A percentile compares a stretch with the other conserved stretches of the same genome.
These are phyloP conservation scores for Neosalanx taihuensis DNA, from an alignment of 2,797 vertebrate genomes.

Conservation along the genomic window DNA sequence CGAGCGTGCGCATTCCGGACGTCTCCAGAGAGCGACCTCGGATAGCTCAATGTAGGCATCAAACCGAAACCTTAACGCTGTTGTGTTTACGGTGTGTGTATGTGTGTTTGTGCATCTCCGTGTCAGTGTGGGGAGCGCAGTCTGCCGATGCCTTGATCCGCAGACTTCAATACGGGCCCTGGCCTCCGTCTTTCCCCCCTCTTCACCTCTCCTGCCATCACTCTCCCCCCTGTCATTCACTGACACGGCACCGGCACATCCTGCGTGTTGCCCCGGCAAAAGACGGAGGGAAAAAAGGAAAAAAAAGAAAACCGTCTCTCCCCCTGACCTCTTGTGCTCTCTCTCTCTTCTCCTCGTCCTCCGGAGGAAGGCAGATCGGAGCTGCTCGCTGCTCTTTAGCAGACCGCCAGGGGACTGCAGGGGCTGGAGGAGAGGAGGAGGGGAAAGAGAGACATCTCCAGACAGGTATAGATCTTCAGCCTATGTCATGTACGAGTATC, in stretches of 20 bases:
- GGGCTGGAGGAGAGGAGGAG: slow-evolving; percentile 20
- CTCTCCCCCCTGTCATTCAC: slow-evolving; percentile 70
- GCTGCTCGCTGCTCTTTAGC: slow-evolving; percentile 68
- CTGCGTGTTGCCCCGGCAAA: slow-evolving; percentile 57
- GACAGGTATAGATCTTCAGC: slow-evolving; percentile 71
- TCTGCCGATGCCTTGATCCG: slow-evolving; percentile 68
- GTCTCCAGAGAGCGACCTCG: slow-evolving; percentile 41
- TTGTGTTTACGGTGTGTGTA: slow-evolving; percentile 5
- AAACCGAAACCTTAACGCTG: slow-evolving; percentile 29
- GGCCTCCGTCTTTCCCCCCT: slow-evolving; percentile 66
- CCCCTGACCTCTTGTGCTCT: slow-evolving; percentile 73
- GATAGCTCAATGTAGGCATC: slow-evolving; percentile 66
- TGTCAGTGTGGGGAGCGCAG: slow-evolving; percentile 32
- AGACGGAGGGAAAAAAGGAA: too few species aligned
- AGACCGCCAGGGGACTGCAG: slow-evolving; percentile 50
- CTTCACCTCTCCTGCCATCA: slow-evolving; percentile 59
- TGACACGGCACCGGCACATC: slow-evolving; percentile 71
- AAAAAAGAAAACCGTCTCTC: slow-evolving; percentile 69
- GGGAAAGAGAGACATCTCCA: slow-evolving; percentile 56
- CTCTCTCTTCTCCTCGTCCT: slow-evolving; percentile 56
- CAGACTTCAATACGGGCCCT: slow-evolving; percentile 64
- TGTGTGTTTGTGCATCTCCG: neutral
- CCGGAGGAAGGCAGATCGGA: slow-evolving; percentile 65
- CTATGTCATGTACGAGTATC: slow-evolving; percentile 65
- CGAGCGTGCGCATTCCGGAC: slow-evolving; percentile 31